phyloP scores from a whole-genome alignment of 2,113 vertebrate genomes.

The Pseudorectes ferrugineus region DNA sequence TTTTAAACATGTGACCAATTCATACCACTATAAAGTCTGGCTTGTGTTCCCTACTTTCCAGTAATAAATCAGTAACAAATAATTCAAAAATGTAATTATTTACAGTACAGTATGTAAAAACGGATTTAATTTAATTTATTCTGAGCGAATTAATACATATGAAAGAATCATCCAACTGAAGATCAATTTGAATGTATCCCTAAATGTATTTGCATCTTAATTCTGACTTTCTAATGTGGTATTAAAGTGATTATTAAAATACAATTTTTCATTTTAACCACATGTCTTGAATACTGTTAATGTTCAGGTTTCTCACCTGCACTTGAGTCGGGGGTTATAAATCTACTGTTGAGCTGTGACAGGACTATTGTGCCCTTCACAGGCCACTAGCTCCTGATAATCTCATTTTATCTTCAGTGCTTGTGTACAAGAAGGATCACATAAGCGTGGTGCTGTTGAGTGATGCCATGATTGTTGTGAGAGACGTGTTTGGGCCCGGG shows the following conservation, averaged over 20 bases:
- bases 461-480: neutral
- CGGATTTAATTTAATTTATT: neutral
- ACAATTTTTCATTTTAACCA: neutral
- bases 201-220: constrained; percentile 1
- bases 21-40: neutral
- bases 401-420: constrained; percentile 62
- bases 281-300: neutral
- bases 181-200: neutral
- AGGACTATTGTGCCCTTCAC: constrained; percentile 63
- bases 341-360: constrained; percentile 44
- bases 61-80: neutral
- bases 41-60: neutral
- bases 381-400: constrained; percentile 63
- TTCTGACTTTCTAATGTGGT: neutral
- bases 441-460: neutral
- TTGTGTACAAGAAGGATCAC: constrained; percentile 41
- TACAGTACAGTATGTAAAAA: neutral
- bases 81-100: neutral
- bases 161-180: neutral
- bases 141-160: neutral
- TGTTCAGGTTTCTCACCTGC: neutral
- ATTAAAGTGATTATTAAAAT: neutral
- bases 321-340: constrained; percentile 5
- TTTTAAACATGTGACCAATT: neutral
- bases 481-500: neutral